Base-by-base conservation (phyloP, 2,113 vertebrate species). In the Ophthalmolycus amberensis region DNA sequence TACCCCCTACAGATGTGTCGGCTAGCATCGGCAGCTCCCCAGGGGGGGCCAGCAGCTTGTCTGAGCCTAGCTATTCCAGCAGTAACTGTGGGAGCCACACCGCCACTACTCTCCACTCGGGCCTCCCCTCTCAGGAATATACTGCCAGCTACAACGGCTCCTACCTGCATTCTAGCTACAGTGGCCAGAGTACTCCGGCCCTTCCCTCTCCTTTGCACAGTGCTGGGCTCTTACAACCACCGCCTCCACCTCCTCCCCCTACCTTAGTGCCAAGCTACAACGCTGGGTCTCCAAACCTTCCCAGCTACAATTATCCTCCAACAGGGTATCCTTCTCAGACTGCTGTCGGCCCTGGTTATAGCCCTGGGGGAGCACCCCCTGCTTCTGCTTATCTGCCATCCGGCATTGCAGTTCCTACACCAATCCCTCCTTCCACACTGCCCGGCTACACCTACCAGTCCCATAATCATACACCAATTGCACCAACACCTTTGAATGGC, bases 41-140 rank as follows among this genome's bases (percentile, higher is more conserved):
- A 15, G 97, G 97, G 92, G 97, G 97, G 89, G 96, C 97, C 90
- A 96, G 97, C 95, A 98, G 97, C 94, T 94, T 99, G 96, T 96
- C 97, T 58, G 98, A 99, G 92, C 95, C 97, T 66, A 96, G 96
- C 94, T 99, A 97, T 85, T 98, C 98, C 78, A 98, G 96, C 91
- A 98, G 96, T 91, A 98, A 97, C 94, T 99, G 98, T 77, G 97
- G 97, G 93, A 98, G 97, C 93, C 98, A 99, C 94, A 95, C 95
- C 0, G 96, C 97, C 85, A 96, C 96, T 69, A 96, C 96, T 84
- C 97, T 99, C 81, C 98, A 99, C 92, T 96, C 97, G 90, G 97
- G 97, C 88, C 96, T 99, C 92, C 94, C 97, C 68, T 97, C 98
- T 97, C 98, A 99, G 97, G 98, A 99, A 97, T 99, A 99, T 32